These are phyloP conservation scores for Axinella damicornis DNA, from an alignment of 37 sponge, comb jelly and placozoan species.

Conservation along the genomic window DNA sequence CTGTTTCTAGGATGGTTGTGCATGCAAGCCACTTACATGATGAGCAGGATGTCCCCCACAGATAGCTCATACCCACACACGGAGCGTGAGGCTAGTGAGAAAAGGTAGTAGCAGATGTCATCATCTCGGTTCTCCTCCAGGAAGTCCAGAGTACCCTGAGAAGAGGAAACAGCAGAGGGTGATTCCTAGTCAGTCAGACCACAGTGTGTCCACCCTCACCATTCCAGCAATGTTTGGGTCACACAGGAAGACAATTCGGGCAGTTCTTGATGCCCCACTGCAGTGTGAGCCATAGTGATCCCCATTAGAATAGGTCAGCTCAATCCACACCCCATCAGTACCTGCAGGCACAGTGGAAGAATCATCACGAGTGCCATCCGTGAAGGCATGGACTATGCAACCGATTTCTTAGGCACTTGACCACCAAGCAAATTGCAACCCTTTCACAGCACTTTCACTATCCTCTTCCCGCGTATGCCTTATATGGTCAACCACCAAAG, in stretches of 20 bases:
- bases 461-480: no score
- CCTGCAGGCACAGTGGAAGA: neutral
- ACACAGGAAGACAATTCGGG: conserved; percentile 71
- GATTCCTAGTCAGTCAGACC: neutral
- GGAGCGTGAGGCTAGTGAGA: conserved; percentile 31
- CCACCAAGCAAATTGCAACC: no score
- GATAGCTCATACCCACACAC: conserved; percentile 63
- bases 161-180: no score
- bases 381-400: no score
- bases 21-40: conserved; percentile 54
- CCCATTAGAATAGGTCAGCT: conserved; percentile 65
- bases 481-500: no score
- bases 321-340: conserved; percentile 66
- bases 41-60: conserved; percentile 64
- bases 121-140: conserved; percentile 74
- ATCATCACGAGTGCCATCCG: no score
- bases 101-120: conserved; percentile 75
- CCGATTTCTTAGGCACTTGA: no score
- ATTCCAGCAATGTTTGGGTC: conserved; percentile 59
- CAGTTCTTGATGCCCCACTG: conserved; percentile 6
- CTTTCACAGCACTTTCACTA: no score
- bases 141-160: conserved; percentile 65
- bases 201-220: conserved; percentile 9
- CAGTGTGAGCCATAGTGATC: conserved; percentile 65
- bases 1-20: no score